Conservation (phyloP, 1,140 invertebrate species). For the Parapsyche elsis region DNA sequence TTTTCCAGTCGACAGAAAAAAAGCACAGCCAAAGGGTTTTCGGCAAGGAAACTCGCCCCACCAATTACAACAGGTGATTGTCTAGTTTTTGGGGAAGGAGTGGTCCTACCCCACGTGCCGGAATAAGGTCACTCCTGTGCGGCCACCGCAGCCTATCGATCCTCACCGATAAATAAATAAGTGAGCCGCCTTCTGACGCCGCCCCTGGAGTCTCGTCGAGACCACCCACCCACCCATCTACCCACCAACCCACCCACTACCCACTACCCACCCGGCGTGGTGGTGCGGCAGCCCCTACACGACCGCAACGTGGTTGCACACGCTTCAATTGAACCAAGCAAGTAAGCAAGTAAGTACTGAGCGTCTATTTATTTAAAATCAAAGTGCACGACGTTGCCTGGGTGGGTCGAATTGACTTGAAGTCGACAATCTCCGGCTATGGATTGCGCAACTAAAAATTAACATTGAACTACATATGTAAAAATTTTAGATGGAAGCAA, state of each 20-base stretch:
- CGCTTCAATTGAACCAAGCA: neutral
- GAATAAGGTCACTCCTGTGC: slow-evolving; percentile 43
- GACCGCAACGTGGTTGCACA: neutral
- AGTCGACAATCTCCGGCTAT: no score
- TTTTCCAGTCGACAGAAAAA: neutral
- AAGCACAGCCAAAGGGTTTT: neutral
- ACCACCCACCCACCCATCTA: neutral
- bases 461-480: no score
- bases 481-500: no score
- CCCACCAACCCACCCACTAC: neutral
- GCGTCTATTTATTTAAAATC: no score
- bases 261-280: neutral
- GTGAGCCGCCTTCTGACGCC: slow-evolving; percentile 27
- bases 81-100: neutral
- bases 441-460: neutral
- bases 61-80: slow-evolving; percentile 43
- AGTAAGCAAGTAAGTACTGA: no score
- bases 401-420: no score
- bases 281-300: neutral
- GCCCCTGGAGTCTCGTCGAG: slow-evolving; percentile 20
- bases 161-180: slow-evolving; percentile 48
- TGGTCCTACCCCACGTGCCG: slow-evolving; percentile 38
- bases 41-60: neutral
- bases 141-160: slow-evolving; percentile 44
- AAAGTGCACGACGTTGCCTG: no score